phyloP scores from a whole-genome alignment of 1,140 invertebrate species.

The Eriocheir sinensis region DNA sequence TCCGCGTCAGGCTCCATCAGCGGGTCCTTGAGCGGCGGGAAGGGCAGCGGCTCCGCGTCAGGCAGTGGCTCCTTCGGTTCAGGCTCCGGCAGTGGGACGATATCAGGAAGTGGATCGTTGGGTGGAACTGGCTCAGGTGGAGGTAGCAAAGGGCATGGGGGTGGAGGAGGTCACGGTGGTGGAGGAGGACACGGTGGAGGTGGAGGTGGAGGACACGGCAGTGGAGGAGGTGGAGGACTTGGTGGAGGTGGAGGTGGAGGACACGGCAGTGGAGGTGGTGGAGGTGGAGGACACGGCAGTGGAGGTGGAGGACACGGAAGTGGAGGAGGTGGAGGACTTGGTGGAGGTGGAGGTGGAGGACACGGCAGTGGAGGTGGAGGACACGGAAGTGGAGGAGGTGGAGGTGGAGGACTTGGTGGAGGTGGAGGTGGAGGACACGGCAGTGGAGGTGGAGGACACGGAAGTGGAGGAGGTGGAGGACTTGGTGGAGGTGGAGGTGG shows the following conservation, averaged over 20 bases:
- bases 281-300: not conserved
- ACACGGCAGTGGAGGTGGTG: not conserved
- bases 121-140: not conserved
- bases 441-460: not conserved
- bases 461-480: not conserved
- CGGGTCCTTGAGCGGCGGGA: not conserved
- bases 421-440: not conserved
- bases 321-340: not conserved
- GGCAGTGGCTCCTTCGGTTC: not conserved
- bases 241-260: not conserved
- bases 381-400: too few relatives aligned
- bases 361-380: not conserved
- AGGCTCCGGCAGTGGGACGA: not conserved
- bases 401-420: not conserved
- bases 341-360: not conserved
- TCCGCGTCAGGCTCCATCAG: not conserved
- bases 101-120: not conserved
- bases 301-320: not conserved
- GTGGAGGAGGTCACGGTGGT: not conserved
- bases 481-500: not conserved
- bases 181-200: not conserved
- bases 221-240: not conserved
- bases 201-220: not conserved
- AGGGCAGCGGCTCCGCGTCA: not conserved
- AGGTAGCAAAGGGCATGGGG: not conserved